Percentiles rank a stretch among this genome's conserved stretches.
Conservation (phyloP, 2,888 invertebrate genomes). For the Dorcus parallelipipedus region DNA sequence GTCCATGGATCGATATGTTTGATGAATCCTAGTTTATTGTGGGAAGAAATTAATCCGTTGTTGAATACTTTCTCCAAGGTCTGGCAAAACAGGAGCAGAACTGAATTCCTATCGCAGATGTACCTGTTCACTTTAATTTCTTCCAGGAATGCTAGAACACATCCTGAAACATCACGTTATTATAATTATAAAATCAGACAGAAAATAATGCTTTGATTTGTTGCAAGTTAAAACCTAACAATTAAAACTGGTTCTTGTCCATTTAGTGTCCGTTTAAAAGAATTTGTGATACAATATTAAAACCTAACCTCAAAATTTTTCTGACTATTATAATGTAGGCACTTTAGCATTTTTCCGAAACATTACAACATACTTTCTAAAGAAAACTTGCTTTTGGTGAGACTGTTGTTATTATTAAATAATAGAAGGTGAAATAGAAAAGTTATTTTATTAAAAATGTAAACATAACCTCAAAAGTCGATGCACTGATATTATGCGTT, state of each 20-base stretch:
- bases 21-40: conserved; percentile 46
- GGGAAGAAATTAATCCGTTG: conserved; percentile 51
- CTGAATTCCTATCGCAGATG: conserved; percentile 49
- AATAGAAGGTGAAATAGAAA: neutral
- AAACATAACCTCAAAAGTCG: conserved; percentile 15
- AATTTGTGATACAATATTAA: no score
- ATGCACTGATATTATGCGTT: no score
- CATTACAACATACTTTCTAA: no score
- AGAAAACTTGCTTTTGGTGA: neutral
- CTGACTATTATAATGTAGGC: no score
- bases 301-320: no score
- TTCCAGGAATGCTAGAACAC: conserved; percentile 46
- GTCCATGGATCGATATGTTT: conserved; percentile 52
- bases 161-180: conserved; percentile 37
- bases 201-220: no score
- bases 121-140: conserved; percentile 32
- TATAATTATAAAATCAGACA: no score
- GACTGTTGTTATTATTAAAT: neutral
- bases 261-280: no score
- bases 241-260: no score
- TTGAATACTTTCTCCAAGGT: conserved; percentile 55
- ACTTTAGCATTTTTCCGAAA: no score
- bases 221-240: no score
- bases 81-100: conserved; percentile 52
- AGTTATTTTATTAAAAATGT: neutral